These are phyloP conservation scores for Metellina segmentata DNA, from an alignment of 2,888 invertebrate genomes.

Conservation along the genomic window DNA sequence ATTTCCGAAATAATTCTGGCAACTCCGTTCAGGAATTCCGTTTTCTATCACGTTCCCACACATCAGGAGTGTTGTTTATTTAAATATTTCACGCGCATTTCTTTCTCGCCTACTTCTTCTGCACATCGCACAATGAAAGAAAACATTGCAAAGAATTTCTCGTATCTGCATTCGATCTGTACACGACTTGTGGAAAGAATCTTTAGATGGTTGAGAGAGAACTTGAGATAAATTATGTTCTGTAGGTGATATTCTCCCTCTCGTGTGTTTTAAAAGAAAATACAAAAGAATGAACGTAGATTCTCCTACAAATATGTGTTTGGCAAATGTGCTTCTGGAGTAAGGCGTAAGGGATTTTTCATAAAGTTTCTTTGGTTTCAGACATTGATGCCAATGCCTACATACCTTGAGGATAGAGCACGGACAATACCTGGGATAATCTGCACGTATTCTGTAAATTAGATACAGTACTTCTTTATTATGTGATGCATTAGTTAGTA, in stretches of 20 bases:
- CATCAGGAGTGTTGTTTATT: not conserved
- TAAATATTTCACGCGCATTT: not conserved
- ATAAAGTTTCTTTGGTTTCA: no score
- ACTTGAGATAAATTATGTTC: not conserved
- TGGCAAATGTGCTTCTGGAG: no score
- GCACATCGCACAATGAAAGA: not conserved
- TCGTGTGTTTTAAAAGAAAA: not conserved
- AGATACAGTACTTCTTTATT: no score
- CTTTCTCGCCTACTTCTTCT: not conserved
- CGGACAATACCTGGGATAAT: no score
- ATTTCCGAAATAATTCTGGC: not conserved
- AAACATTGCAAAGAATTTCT: not conserved
- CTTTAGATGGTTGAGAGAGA: not conserved
- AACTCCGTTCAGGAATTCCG: not conserved
- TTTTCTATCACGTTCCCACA: not conserved
- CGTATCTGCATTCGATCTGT: not conserved
- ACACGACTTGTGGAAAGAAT: not conserved
- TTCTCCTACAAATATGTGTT: not conserved
- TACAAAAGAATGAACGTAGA: not conserved
- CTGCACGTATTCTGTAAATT: no score
- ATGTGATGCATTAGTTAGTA: no score
- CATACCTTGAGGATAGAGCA: no score
- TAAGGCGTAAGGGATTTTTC: no score
- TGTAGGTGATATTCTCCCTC: not conserved
- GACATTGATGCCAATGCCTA: no score